Evolutionary conservation across 2,113 vertebrate species (phyloP), one percentile per base, ranked within the genome.

Genomic region (Siniperca chuatsi): DNA sequence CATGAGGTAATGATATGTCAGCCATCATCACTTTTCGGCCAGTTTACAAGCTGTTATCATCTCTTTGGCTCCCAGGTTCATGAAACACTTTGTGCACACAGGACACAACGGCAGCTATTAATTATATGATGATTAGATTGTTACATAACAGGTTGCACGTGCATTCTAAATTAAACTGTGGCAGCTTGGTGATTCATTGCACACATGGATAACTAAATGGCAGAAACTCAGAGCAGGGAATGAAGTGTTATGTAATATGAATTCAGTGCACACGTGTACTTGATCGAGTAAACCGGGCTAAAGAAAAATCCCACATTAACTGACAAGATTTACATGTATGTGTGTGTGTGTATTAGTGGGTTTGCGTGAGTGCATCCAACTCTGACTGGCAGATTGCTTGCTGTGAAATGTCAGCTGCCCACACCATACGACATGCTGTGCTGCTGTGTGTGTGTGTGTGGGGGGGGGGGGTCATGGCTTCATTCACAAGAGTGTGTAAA

Each of bases 361-460:
- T 35, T 48, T 2, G 71, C 4, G 1, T 69, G 50, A 78, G 64
- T 20, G 75, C 16, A 25, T 74, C 68, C 48, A 73, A 50, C 73
- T 78, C 76, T 66, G 81, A 88, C 65, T 76, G 79, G 64, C 82
- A 85, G 83, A 79, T 82, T 79, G 65, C 62, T 84, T 15, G 52
- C 72, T 54, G 64, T 61, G 81, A 92, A 87, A 89, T 85, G 89
- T 88, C 89, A 93, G 87, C 84, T 85, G 78, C 92, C 81, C 82
- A 85, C 85, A 80, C 79, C n/a, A 23, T 80, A 71, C 23, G 12
- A 55, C 78, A 83, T 40, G 83, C 70, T 87, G 82, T 44, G 62
- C 75, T 48, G 37, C 57, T 65, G 62, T 77, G 74, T 64, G 57
- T 70, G 44, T 57, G 12, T 55, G 2, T 2, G 2, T 8, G 3